phyloP scores from a whole-genome alignment of 2,888 invertebrate species.

The Agonum fuliginosum region DNA sequence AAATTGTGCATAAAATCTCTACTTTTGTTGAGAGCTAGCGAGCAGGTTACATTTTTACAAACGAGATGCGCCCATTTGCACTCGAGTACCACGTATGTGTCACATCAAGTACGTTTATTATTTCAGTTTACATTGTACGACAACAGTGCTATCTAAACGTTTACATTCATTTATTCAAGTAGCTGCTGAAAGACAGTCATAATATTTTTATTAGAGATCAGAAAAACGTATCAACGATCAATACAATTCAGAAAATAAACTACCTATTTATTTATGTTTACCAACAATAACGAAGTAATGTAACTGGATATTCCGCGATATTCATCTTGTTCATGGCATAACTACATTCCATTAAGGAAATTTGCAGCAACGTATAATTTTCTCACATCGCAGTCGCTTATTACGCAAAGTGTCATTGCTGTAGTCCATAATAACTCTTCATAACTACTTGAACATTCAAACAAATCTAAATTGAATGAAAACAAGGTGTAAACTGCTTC shows the following conservation, averaged over 20 bases:
- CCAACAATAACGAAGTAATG: background rate
- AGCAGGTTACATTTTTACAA: background rate
- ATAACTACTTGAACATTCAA: background rate
- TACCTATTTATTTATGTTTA: background rate
- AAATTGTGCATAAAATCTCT: background rate
- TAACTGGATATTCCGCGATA: background rate
- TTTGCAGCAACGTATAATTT: constrained; percentile 16
- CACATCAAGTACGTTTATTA: constrained; percentile 46
- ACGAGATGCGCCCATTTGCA: constrained; percentile 32
- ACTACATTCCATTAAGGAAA: background rate
- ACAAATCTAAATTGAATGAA: background rate
- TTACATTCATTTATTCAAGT: constrained; percentile 33
- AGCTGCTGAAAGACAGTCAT: background rate
- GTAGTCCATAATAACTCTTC: background rate
- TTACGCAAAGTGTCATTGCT: constrained; percentile 27
- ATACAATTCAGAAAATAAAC: no score
- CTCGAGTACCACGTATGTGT: constrained; percentile 29
- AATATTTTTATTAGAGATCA: constrained; percentile 15
- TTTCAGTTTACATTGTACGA: constrained; percentile 40
- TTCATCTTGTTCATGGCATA: background rate
- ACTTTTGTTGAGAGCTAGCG: constrained; percentile 1
- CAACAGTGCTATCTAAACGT: constrained; percentile 30
- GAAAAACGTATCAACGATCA: no score
- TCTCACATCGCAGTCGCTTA: constrained; percentile 19
- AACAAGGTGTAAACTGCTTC: background rate